These are phyloP conservation scores for Eristalinus aeneus DNA, from an alignment of 2,888 invertebrate species.

Conservation along the genomic window DNA sequence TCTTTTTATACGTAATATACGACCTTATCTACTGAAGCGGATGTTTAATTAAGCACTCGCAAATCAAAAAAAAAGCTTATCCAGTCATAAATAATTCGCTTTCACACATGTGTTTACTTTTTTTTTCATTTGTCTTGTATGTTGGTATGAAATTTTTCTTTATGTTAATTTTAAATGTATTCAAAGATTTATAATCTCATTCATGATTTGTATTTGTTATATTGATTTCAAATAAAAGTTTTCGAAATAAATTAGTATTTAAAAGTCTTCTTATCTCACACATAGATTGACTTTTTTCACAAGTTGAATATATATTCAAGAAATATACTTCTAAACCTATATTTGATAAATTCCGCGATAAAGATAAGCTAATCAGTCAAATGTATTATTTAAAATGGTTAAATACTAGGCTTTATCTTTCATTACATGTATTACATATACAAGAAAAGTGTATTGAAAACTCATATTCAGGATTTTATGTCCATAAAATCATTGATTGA, in stretches of 20 bases:
- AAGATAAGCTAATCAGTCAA: too few species aligned
- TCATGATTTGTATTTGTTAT: slow-evolving; percentile 20
- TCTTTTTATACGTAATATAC: neutral
- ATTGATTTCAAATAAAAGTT: slow-evolving; percentile 45
- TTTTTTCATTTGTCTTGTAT: neutral
- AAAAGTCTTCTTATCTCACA: neutral
- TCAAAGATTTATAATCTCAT: slow-evolving; percentile 10
- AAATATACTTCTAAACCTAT: too few species aligned
- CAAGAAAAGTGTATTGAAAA: too few species aligned
- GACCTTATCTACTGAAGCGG: slow-evolving; percentile 9
- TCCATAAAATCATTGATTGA: too few species aligned
- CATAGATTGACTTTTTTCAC: too few species aligned
- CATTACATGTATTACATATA: too few species aligned
- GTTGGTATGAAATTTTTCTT: slow-evolving; percentile 16
- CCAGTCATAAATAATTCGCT: neutral
- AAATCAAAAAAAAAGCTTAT: neutral
- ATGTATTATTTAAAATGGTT: too few species aligned
- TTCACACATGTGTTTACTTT: neutral
- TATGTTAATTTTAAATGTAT: slow-evolving; percentile 21
- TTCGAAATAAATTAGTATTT: slow-evolving; percentile 14
- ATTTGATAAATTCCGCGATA: too few species aligned
- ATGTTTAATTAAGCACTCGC: neutral
- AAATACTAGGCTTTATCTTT: too few species aligned
- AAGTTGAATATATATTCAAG: too few species aligned
- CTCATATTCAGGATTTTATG: too few species aligned